Evolutionary conservation across 1,140 invertebrate species (phyloP).

Genomic region (Lanistes nyassanus): DNA sequence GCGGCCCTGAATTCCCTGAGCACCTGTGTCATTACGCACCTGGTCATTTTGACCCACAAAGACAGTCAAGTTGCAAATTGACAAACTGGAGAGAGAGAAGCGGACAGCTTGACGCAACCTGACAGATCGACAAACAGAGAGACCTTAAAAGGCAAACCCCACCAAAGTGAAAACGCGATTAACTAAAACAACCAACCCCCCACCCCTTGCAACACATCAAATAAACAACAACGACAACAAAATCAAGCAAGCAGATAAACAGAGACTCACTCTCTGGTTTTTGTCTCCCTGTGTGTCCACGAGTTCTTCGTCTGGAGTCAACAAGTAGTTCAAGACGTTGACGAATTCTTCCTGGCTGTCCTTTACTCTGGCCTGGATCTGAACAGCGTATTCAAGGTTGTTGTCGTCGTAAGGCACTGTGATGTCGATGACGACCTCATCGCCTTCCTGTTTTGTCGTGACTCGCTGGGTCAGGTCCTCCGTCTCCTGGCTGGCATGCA

Average conservation of each 20-base stretch:
- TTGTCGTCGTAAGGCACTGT: not conserved
- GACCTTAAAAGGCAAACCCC: no score
- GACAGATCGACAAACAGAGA: no score
- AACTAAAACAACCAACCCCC: no score
- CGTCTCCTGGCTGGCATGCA: not conserved
- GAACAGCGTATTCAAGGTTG: constrained; percentile 14
- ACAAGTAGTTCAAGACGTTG: constrained; percentile 21
- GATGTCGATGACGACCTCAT: not conserved
- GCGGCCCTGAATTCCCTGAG: not conserved
- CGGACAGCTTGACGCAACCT: no score
- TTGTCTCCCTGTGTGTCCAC: not conserved
- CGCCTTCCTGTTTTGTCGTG: not conserved
- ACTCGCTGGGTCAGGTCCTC: constrained; percentile 5
- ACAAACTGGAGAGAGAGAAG: no score
- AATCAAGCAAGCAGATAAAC: no score
- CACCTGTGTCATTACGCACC: not conserved
- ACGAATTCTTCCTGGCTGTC: constrained; percentile 7
- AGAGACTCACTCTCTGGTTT: not conserved
- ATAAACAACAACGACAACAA: no score
- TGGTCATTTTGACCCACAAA: no score
- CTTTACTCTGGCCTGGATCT: constrained; percentile 13
- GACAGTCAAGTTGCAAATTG: no score
- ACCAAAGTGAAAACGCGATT: no score
- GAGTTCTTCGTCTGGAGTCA: constrained; percentile 12
- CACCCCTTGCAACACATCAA: no score